A percentile compares a stretch with the other conserved stretches of the same genome.
These are phyloP conservation scores for Archips crataeganus DNA, from an alignment of 2,888 invertebrate species.

Conservation along the genomic window DNA sequence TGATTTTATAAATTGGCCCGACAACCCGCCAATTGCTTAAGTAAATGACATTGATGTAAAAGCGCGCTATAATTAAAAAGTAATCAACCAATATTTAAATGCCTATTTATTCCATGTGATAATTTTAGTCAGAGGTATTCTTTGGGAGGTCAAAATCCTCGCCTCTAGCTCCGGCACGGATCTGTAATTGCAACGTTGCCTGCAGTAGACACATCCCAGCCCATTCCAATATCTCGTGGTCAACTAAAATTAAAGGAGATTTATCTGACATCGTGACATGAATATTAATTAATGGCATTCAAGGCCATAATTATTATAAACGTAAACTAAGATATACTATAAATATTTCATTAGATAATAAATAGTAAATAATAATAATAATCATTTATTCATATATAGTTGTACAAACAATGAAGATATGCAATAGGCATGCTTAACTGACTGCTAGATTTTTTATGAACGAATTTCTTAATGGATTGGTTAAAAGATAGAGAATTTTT, in stretches of 20 bases:
- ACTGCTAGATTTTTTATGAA: neutral
- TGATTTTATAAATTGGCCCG: too few relatives aligned
- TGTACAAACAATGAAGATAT: too few relatives aligned
- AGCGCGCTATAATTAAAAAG: neutral
- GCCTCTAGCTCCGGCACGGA: conserved; percentile 11
- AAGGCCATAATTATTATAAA: conserved; percentile 20
- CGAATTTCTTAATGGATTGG: neutral
- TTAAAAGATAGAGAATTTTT: neutral
- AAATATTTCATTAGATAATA: neutral
- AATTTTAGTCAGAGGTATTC: conserved; percentile 8
- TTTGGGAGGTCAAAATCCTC: neutral
- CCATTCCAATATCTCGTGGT: conserved; percentile 33
- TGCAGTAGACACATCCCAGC: conserved; percentile 24
- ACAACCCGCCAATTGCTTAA: neutral
- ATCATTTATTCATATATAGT: too few relatives aligned
- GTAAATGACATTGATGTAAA: neutral
- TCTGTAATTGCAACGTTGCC: conserved; percentile 22
- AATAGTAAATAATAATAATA: too few relatives aligned
- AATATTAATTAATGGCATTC: conserved; percentile 29
- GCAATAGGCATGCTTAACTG: neutral
- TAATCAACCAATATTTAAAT: neutral
- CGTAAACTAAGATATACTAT: neutral
- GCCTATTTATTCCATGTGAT: neutral
- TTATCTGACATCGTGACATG: conserved; percentile 37
- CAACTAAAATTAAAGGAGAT: conserved; percentile 35